A percentile compares a stretch with the other conserved stretches of the same genome.
Evolutionary conservation across 2,888 invertebrate genomes (phyloP).

Genomic region (Drosophila atripex): DNA sequence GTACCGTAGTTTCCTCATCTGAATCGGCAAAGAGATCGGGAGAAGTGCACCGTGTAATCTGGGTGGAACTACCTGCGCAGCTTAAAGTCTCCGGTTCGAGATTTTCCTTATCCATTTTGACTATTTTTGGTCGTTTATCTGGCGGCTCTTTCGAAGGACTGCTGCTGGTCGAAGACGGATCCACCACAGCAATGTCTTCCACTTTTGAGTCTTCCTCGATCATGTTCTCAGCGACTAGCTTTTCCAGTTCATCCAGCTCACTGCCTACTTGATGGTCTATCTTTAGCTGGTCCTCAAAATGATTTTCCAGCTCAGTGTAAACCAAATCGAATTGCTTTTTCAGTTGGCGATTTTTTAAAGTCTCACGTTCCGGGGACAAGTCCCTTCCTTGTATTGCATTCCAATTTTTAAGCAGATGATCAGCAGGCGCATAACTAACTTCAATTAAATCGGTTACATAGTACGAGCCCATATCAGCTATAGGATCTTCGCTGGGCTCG

Average conservation of each 20-base stretch:
- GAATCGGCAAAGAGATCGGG: constrained; percentile 83
- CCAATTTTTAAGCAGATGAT: constrained; percentile 87
- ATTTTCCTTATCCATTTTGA: constrained; percentile 45
- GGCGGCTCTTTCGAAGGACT: constrained; percentile 59
- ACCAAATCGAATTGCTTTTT: constrained; percentile 51
- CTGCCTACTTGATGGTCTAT: constrained; percentile 8
- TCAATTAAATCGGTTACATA: constrained; percentile 85
- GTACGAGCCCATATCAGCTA: constrained; percentile 77
- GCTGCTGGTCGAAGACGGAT: constrained; percentile 2
- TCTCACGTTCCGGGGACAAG: constrained; percentile 84
- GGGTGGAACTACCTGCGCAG: constrained; percentile 29
- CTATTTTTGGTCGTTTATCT: constrained; percentile 51
- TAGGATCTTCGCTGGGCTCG: constrained; percentile 45
- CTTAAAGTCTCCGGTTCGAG: background rate
- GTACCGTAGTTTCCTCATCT: constrained; percentile 64
- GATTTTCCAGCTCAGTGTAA: constrained; percentile 63
- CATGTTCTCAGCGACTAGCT: constrained; percentile 57
- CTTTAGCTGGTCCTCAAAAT: constrained; percentile 33
- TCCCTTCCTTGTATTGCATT: constrained; percentile 87
- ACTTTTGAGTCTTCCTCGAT: constrained; percentile 37
- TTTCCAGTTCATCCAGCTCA: constrained; percentile 55
- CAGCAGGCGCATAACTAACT: constrained; percentile 82
- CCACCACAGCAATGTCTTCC: background rate
- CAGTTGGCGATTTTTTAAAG: constrained; percentile 2
- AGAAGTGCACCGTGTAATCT: constrained; percentile 65